Conservation (phyloP, 2,888 invertebrate genomes). For the Lacanobia wlatinum region DNA sequence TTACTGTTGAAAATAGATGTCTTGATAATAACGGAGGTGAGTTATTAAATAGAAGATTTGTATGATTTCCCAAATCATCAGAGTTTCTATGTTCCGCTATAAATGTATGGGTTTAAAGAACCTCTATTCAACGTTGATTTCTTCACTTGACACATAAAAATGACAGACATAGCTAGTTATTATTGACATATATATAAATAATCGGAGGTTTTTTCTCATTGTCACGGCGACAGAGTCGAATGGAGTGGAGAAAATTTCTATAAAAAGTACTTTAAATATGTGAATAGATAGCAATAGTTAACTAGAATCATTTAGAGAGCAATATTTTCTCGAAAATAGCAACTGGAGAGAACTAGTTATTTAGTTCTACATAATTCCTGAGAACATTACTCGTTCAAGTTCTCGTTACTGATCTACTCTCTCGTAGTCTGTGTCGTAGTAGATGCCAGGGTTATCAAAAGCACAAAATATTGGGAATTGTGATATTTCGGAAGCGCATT, state of each 20-base stretch:
- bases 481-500: neutral
- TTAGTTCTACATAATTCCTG: neutral
- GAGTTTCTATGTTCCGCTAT: neutral
- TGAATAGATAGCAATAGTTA: neutral
- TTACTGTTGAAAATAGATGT: slow-evolving; percentile 5
- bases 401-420: neutral
- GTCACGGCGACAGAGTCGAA: too few species aligned
- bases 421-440: neutral
- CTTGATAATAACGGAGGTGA: neutral
- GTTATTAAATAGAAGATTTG: neutral
- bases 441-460: neutral
- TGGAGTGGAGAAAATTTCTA: too few species aligned
- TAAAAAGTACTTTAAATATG: neutral
- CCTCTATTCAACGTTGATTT: too few species aligned
- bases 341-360: neutral
- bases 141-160: too few species aligned
- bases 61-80: neutral
- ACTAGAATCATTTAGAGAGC: too few species aligned
- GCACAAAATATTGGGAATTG: neutral
- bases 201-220: too few species aligned
- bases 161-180: too few species aligned
- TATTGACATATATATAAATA: too few species aligned
- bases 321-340: too few species aligned
- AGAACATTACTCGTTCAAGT: neutral
- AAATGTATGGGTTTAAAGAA: neutral